Percentiles rank a stretch among this genome's conserved stretches.
These are phyloP conservation scores for Zosterops pallidus DNA, from an alignment of 2,113 vertebrate species.

Conservation along the genomic window DNA sequence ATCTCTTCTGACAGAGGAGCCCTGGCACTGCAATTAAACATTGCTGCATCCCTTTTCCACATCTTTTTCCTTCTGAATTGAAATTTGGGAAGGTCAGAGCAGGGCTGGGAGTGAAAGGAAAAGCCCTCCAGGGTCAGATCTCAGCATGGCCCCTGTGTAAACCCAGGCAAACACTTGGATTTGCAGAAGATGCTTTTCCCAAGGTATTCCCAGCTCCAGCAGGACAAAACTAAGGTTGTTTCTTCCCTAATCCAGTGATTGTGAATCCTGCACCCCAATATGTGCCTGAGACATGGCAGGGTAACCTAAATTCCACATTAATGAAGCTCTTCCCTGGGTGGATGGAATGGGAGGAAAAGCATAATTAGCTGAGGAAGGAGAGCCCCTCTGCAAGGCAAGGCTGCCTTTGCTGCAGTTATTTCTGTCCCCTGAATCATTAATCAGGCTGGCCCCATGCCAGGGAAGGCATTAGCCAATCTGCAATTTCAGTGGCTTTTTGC, in stretches of 20 bases:
- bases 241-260: background rate
- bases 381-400: conserved; percentile 4
- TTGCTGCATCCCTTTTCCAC: background rate
- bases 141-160: accelerated
- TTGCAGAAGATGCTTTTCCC: background rate
- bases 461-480: conserved; percentile 32
- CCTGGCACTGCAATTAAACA: background rate
- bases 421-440: conserved; percentile 45
- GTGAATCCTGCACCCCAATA: background rate
- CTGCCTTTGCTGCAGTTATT: conserved; percentile 34
- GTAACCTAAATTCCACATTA: background rate
- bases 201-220: background rate
- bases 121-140: accelerated
- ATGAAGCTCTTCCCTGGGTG: background rate
- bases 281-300: background rate
- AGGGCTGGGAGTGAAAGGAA: background rate
- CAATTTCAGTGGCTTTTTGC: conserved; percentile 42
- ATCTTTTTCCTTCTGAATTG: background rate
- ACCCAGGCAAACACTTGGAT: background rate
- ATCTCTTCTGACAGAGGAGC: background rate
- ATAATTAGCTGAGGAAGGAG: conserved; percentile 5
- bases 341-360: conserved; percentile 14
- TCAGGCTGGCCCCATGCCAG: conserved; percentile 15
- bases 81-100: background rate
- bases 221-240: background rate